Evolutionary conservation across 1,140 invertebrate species (phyloP).

Genomic region (Whitmania pigra): DNA sequence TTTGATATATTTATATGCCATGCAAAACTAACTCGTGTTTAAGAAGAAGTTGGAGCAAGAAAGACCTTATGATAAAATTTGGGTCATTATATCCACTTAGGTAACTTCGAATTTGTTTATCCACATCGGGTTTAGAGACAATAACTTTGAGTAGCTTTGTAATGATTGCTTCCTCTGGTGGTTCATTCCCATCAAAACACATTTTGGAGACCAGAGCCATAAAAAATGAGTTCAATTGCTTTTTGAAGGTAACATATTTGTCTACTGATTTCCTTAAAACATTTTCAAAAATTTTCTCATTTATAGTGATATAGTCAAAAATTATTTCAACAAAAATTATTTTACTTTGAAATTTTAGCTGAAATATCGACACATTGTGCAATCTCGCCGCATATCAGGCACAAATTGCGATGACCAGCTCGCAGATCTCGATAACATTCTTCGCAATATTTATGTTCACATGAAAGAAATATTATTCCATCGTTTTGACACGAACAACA

Average conservation of each 20-base stretch:
- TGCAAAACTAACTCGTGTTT: conserved; percentile 31
- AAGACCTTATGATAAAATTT: conserved; percentile 33
- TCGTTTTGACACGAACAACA: neutral
- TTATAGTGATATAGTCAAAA: neutral
- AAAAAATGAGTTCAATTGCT: conserved; percentile 33
- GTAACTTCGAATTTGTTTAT: conserved; percentile 26
- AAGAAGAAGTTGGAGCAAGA: conserved; percentile 33
- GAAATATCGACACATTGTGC: neutral
- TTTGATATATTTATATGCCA: conserved; percentile 33
- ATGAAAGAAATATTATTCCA: neutral
- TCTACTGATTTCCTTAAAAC: conserved; percentile 12
- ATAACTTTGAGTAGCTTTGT: conserved; percentile 25
- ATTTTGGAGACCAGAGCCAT: conserved; percentile 34
- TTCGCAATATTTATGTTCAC: neutral
- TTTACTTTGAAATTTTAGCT: neutral
- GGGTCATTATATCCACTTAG: conserved; percentile 33
- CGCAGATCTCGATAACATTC: neutral
- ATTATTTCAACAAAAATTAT: neutral
- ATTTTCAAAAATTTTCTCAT: neutral
- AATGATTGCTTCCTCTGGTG: conserved; percentile 31
- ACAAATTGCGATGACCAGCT: neutral
- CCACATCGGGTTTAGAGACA: neutral
- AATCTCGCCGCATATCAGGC: neutral
- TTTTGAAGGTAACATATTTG: conserved; percentile 25
- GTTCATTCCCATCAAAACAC: conserved; percentile 30